Evolutionary conservation across 2,113 vertebrate species (phyloP).

Genomic region (Nothocercus julius): DNA sequence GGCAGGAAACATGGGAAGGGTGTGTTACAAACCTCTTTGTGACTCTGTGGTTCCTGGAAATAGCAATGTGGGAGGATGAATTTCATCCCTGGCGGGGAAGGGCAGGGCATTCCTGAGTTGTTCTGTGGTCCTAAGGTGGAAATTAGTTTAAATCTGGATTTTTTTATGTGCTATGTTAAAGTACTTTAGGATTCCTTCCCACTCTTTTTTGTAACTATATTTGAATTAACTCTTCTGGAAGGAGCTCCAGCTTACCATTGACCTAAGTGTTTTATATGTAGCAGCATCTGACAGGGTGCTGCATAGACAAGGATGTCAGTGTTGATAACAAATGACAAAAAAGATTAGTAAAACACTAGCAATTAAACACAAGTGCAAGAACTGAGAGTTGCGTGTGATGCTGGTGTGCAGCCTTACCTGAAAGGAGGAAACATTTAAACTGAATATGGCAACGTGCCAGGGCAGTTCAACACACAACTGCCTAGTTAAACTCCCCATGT

Average conservation of each 20-base stretch:
- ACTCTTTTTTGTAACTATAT: too few relatives aligned
- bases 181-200: background rate
- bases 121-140: background rate
- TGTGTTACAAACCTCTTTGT: background rate
- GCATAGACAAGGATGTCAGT: too few relatives aligned
- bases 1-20: background rate
- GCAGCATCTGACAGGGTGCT: background rate
- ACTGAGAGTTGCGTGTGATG: background rate
- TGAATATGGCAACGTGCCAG: accelerated
- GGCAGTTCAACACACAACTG: background rate
- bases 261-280: background rate
- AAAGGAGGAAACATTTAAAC: background rate
- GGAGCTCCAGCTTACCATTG: background rate
- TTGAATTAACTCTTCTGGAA: background rate
- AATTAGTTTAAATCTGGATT: background rate
- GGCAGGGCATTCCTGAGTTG: background rate
- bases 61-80: background rate
- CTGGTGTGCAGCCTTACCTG: background rate
- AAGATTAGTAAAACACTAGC: background rate
- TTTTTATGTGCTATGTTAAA: background rate
- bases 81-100: background rate
- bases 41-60: background rate
- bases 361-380: background rate
- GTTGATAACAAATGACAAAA: background rate
- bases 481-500: background rate